These are phyloP conservation scores for Cinara cedri DNA, from an alignment of 2,888 invertebrate species.

Conservation along the genomic window DNA sequence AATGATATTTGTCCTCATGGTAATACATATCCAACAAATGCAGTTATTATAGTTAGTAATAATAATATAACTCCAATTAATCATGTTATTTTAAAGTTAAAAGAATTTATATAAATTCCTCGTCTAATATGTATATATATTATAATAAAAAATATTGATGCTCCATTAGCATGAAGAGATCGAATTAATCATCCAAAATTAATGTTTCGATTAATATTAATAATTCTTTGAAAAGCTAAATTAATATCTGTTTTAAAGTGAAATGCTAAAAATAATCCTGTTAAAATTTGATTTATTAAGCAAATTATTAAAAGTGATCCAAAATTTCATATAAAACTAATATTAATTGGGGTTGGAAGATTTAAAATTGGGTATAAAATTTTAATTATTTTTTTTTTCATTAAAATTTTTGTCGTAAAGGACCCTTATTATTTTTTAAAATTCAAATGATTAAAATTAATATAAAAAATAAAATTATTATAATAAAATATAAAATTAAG, in stretches of 20 bases:
- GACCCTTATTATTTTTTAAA: slow-evolving; percentile 15
- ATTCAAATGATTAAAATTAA: slow-evolving; percentile 34
- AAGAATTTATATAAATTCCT: slow-evolving; percentile 16
- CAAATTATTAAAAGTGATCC: slow-evolving; percentile 24
- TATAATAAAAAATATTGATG: slow-evolving; percentile 74
- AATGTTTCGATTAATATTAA: slow-evolving; percentile 26
- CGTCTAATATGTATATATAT: slow-evolving; percentile 63
- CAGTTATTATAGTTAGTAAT: slow-evolving; percentile 73
- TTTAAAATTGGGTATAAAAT: slow-evolving; percentile 3
- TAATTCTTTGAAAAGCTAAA: slow-evolving; percentile 30
- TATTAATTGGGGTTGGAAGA: background rate
- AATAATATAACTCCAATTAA: slow-evolving; percentile 71
- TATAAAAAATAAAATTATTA: slow-evolving; percentile 26
- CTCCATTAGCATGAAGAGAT: slow-evolving; percentile 73
- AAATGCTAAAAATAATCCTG: slow-evolving; percentile 36
- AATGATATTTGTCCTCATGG: slow-evolving; percentile 84
- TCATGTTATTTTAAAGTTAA: slow-evolving; percentile 64
- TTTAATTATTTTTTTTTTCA: slow-evolving; percentile 9
- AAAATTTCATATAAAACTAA: slow-evolving; percentile 32
- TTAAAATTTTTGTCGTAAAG: background rate
- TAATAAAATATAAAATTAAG: slow-evolving; percentile 21
- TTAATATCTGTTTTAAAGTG: slow-evolving; percentile 26
- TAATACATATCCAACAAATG: slow-evolving; percentile 79
- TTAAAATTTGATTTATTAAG: slow-evolving; percentile 28
- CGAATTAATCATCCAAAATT: slow-evolving; percentile 64